phyloP scores from a whole-genome alignment of 2,888 invertebrate genomes.

The Lepetodrilus schrolli region DNA sequence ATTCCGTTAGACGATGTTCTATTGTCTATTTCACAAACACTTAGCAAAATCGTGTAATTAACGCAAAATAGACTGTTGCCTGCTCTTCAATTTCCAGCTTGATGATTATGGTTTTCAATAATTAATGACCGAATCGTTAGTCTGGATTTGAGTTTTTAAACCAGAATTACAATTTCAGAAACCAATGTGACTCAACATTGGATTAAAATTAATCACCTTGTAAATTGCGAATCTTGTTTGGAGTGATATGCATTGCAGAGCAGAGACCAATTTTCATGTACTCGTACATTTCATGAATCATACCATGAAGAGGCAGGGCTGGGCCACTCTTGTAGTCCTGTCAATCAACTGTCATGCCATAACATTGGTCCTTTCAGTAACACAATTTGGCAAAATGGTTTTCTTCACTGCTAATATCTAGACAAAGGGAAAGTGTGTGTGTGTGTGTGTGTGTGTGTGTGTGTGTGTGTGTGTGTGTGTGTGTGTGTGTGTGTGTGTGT shows the following conservation, averaged over 20 bases:
- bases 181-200: background rate
- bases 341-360: too few species aligned
- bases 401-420: too few species aligned
- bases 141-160: too few species aligned
- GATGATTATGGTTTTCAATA: background rate
- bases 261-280: constrained; percentile 4
- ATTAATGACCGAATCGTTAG: background rate
- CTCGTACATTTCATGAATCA: constrained; percentile 12
- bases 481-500: too few species aligned
- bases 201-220: constrained; percentile 24
- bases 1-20: too few species aligned
- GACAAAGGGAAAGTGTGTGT: too few species aligned
- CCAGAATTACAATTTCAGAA: background rate
- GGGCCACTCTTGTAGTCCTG: too few species aligned
- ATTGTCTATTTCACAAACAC: background rate
- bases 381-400: too few species aligned
- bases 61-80: background rate
- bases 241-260: background rate
- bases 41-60: background rate
- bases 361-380: too few species aligned
- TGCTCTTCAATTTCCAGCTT: background rate
- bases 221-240: constrained; percentile 11
- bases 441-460: too few species aligned
- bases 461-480: too few species aligned
- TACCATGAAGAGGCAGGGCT: too few species aligned